Percentiles rank a stretch among this genome's conserved stretches.
These are phyloP conservation scores for Rotaria macrura DNA, from an alignment of 2,888 invertebrate genomes.

Conservation along the genomic window DNA sequence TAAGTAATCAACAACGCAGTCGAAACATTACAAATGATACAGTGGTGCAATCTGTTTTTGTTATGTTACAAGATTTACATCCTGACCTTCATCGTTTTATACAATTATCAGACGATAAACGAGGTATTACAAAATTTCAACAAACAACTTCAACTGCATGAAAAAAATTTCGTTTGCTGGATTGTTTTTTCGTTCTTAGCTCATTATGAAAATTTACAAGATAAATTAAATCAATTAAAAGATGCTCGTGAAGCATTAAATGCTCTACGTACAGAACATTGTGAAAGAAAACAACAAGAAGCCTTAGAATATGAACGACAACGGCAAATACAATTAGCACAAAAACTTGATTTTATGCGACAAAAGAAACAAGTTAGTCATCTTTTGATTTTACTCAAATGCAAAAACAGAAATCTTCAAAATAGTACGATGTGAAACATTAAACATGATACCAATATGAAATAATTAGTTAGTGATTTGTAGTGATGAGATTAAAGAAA, in stretches of 20 bases:
- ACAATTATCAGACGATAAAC: slow-evolving; percentile 51
- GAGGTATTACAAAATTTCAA: slow-evolving; percentile 50
- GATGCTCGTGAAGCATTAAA: slow-evolving; percentile 89
- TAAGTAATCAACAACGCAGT: slow-evolving; percentile 81
- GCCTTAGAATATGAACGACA: slow-evolving; percentile 84
- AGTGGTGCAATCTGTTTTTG: slow-evolving; percentile 86
- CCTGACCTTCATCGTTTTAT: slow-evolving; percentile 79
- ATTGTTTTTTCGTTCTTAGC: too few relatives aligned
- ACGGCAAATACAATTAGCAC: slow-evolving; percentile 87
- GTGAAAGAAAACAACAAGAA: slow-evolving; percentile 70
- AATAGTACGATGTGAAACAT: too few relatives aligned
- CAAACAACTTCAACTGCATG: too few relatives aligned
- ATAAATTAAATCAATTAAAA: slow-evolving; percentile 74
- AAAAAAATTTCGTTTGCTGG: neutral
- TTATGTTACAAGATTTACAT: slow-evolving; percentile 90
- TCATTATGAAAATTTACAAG: slow-evolving; percentile 57
- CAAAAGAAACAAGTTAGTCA: slow-evolving; percentile 71
- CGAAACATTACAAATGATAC: slow-evolving; percentile 90
- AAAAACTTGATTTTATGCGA: slow-evolving; percentile 89
- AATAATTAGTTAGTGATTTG: too few relatives aligned
- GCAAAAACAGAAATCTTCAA: too few relatives aligned
- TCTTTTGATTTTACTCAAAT: too few relatives aligned
- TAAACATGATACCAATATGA: too few relatives aligned
- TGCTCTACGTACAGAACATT: slow-evolving; percentile 81
- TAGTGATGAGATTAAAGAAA: too few relatives aligned